phyloP scores from a whole-genome alignment of 2,797 vertebrate species.

The Molossus alvarezi region DNA sequence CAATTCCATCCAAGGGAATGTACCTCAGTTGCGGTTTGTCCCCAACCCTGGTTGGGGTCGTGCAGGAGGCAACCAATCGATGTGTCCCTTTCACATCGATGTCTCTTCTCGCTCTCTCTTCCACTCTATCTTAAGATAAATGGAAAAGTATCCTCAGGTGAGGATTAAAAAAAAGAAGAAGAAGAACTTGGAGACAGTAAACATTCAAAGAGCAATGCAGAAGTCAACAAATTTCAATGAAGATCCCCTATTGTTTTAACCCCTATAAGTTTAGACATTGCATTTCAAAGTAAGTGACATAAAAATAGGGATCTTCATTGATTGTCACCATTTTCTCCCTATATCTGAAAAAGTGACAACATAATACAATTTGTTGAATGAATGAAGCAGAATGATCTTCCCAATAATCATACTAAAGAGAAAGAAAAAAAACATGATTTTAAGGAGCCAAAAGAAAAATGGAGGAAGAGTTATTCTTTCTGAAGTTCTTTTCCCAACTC shows the following conservation, averaged over 20 bases:
- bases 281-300: constrained; percentile 58
- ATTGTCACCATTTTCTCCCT: neutral
- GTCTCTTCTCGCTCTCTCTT: too few species aligned
- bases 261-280: neutral
- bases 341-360: constrained; percentile 17
- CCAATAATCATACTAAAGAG: constrained; percentile 6
- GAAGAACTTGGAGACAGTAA: neutral
- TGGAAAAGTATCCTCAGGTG: too few species aligned
- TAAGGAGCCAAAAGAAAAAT: constrained; percentile 60
- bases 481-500: constrained; percentile 49
- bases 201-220: constrained; percentile 14
- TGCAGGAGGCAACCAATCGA: too few species aligned
- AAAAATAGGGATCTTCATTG: neutral
- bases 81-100: too few species aligned
- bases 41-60: too few species aligned
- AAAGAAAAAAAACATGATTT: constrained; percentile 24
- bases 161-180: too few species aligned
- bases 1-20: too few species aligned
- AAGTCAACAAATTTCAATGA: constrained; percentile 1
- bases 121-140: too few species aligned
- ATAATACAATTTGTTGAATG: constrained; percentile 7
- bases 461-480: neutral
- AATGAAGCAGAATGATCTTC: constrained; percentile 23
- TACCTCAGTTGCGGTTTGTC: too few species aligned
- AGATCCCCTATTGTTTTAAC: neutral